Evolutionary conservation across 2,797 vertebrate genomes (phyloP).

Genomic region (Loris lydekkerianus): DNA sequence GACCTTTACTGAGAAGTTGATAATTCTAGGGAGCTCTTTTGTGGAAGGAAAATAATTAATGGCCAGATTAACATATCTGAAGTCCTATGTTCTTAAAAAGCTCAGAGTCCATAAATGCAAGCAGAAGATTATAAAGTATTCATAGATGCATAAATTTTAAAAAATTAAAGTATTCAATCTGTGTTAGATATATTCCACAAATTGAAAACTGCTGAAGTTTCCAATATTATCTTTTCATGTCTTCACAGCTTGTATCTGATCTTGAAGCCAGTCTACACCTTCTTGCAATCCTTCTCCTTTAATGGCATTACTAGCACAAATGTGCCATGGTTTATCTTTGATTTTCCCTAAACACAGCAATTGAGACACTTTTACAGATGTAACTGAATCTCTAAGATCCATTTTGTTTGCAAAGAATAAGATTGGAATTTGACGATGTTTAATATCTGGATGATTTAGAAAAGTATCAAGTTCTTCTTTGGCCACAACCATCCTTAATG

Average conservation of each 20-base stretch:
- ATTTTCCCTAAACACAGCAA: conserved; percentile 97
- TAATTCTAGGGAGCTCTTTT: conserved; percentile 50
- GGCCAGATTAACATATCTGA: conserved; percentile 71
- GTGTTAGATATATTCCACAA: conserved; percentile 72
- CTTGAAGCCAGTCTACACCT: conserved; percentile 69
- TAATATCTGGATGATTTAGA: conserved; percentile 91
- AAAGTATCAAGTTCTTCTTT: too few relatives aligned
- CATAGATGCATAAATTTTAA: conserved; percentile 55
- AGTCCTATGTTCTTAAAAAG: conserved; percentile 81
- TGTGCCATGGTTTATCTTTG: conserved; percentile 99
- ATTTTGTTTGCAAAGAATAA: conserved; percentile 99
- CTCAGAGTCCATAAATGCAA: conserved; percentile 79
- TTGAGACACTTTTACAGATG: conserved; percentile 98
- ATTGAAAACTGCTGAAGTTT: conserved; percentile 73
- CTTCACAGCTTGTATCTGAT: conserved; percentile 92
- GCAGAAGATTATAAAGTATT: conserved; percentile 75
- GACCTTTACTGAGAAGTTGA: conserved; percentile 72
- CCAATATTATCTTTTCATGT: conserved; percentile 87
- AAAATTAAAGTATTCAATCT: conserved; percentile 68
- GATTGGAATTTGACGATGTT: conserved; percentile 97
- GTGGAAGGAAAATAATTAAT: conserved; percentile 74
- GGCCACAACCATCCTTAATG: too few relatives aligned
- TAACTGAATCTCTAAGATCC: conserved; percentile 97
- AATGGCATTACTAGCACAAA: conserved; percentile 87
- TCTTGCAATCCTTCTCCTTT: too few relatives aligned